Conservation (phyloP, 2,797 vertebrate species). For the Acanthiza pusilla region DNA sequence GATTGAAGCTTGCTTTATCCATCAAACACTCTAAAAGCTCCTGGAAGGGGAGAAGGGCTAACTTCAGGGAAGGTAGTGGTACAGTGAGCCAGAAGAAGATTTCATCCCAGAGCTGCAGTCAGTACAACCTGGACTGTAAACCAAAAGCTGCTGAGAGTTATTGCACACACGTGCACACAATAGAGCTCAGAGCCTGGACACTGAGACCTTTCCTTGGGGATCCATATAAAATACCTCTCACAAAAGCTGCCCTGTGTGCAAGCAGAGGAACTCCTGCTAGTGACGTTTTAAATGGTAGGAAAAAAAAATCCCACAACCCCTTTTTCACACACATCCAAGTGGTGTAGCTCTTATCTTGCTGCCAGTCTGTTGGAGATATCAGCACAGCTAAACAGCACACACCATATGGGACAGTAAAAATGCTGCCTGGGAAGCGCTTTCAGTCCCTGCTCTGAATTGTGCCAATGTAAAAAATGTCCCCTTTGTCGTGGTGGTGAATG, state of each 20-base stretch:
- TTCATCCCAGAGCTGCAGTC: not conserved
- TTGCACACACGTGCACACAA: not conserved
- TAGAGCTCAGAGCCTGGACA: not conserved
- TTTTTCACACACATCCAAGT: not conserved
- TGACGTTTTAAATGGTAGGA: not conserved
- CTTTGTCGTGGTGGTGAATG: slow-evolving; percentile 44
- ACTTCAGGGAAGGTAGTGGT: not conserved
- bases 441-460: not conserved
- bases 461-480: slow-evolving; percentile 14
- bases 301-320: not conserved
- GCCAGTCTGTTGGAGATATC: not conserved
- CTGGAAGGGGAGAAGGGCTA: not conserved
- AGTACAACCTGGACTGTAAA: not conserved
- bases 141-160: not conserved
- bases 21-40: not conserved
- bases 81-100: not conserved
- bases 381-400: not conserved
- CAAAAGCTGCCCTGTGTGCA: slow-evolving; percentile 43
- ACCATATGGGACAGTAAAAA: not conserved
- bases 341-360: not conserved
- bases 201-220: slow-evolving; percentile 41
- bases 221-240: slow-evolving; percentile 49
- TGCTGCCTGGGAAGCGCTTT: not conserved
- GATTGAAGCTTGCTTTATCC: not conserved
- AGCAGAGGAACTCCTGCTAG: slow-evolving; percentile 21